Conservation (phyloP, 2,113 vertebrate genomes). For the Dipodomys ordii region DNA sequence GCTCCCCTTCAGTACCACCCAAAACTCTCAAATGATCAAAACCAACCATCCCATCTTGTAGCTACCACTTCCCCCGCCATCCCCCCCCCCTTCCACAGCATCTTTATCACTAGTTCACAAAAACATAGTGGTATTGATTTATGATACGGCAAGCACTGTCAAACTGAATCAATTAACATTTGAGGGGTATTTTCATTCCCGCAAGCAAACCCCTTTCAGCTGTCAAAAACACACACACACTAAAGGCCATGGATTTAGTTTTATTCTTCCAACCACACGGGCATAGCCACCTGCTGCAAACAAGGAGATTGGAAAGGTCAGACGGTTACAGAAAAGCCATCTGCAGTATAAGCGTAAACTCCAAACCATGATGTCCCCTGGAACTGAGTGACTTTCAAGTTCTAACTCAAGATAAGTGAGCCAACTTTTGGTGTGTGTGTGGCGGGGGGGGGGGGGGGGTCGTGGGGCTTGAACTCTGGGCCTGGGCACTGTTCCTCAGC, state of each 20-base stretch:
- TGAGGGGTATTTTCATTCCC: slow-evolving; percentile 64
- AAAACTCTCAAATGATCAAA: not conserved
- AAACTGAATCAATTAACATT: slow-evolving; percentile 80
- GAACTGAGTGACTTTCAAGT: slow-evolving; percentile 60
- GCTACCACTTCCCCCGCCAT: not conserved
- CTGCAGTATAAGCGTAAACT: slow-evolving; percentile 25
- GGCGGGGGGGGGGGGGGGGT: no score
- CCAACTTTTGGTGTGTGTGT: not conserved
- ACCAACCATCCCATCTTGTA: not conserved
- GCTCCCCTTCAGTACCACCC: no score
- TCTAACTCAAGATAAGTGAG: slow-evolving; percentile 21
- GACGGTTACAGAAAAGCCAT: slow-evolving; percentile 54
- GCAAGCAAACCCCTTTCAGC: slow-evolving; percentile 57
- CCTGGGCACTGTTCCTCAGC: no score
- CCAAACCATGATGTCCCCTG: slow-evolving; percentile 33
- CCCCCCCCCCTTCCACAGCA: not conserved
- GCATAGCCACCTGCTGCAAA: slow-evolving; percentile 61
- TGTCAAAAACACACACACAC: slow-evolving; percentile 55
- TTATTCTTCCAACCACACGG: slow-evolving; percentile 68
- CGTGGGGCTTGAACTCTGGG: no score
- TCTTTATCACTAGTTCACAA: slow-evolving; percentile 30
- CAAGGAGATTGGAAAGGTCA: slow-evolving; percentile 70
- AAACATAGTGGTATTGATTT: slow-evolving; percentile 35
- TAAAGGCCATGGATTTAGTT: slow-evolving; percentile 68
- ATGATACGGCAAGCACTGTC: slow-evolving; percentile 27